Percentiles rank a stretch among this genome's conserved stretches.
Conservation (phyloP, 2,888 invertebrate genomes). For the Pyralis farinalis region DNA sequence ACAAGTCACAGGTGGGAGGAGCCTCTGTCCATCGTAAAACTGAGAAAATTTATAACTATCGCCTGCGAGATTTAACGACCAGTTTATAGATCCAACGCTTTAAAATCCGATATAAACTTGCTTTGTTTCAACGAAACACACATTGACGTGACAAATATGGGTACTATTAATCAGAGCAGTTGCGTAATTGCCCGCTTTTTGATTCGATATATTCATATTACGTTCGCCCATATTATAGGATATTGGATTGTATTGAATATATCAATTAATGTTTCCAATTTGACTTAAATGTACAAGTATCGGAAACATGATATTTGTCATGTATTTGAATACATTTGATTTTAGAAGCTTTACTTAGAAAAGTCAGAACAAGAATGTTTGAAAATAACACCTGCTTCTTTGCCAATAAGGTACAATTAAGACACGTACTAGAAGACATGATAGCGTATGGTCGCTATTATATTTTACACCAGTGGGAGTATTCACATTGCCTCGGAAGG, state of each 20-base stretch:
- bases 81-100: conserved; percentile 74
- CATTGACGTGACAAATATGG: conserved; percentile 45
- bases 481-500: too few relatives aligned
- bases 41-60: conserved; percentile 74
- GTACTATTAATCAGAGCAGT: conserved; percentile 38
- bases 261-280: background rate
- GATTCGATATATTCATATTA: conserved; percentile 10
- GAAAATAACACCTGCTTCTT: too few relatives aligned
- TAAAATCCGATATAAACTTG: conserved; percentile 68
- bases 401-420: too few relatives aligned
- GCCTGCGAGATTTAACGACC: conserved; percentile 73
- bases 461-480: too few relatives aligned
- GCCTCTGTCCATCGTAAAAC: conserved; percentile 68
- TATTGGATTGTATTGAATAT: background rate
- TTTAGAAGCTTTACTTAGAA: too few relatives aligned
- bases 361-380: too few relatives aligned
- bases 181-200: conserved; percentile 29
- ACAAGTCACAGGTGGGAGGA: conserved; percentile 70
- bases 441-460: too few relatives aligned
- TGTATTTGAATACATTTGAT: too few relatives aligned
- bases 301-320: too few relatives aligned
- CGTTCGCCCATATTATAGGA: background rate
- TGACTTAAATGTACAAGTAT: too few relatives aligned
- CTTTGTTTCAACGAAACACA: conserved; percentile 58
- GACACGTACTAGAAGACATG: too few relatives aligned